These are phyloP conservation scores for Philotrypesis tridentata DNA, from an alignment of 1,140 invertebrate genomes.

Conservation along the genomic window DNA sequence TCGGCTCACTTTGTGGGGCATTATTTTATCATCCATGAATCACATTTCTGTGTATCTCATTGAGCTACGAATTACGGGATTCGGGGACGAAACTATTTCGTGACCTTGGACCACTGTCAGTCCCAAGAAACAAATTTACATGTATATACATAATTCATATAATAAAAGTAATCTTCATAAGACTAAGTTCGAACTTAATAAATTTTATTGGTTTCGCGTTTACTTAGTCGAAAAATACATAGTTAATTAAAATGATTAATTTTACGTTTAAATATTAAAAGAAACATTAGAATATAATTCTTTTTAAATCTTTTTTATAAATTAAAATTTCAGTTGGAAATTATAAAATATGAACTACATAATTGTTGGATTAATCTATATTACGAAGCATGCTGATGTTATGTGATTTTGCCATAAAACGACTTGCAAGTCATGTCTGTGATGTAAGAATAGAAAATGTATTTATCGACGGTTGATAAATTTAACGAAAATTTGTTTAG, in stretches of 20 bases:
- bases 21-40: conserved; percentile 62
- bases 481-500: not conserved
- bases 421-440: too few relatives aligned
- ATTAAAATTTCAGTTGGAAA: too few relatives aligned
- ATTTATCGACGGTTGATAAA: not conserved
- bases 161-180: conserved; percentile 63
- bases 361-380: too few relatives aligned
- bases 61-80: conserved; percentile 35
- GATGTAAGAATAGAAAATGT: not conserved
- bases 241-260: too few relatives aligned
- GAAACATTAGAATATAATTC: not conserved
- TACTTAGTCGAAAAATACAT: too few relatives aligned
- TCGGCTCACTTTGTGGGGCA: conserved; percentile 55
- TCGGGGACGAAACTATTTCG: not conserved
- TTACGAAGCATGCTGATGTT: too few relatives aligned
- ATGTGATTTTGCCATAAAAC: too few relatives aligned
- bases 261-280: too few relatives aligned
- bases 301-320: not conserved
- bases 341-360: too few relatives aligned
- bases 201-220: not conserved
- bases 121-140: conserved; percentile 55
- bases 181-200: conserved; percentile 28
- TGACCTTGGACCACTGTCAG: conserved; percentile 21
- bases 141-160: conserved; percentile 69
- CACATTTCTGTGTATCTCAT: conserved; percentile 56